Conservation (phyloP, 2,113 vertebrate species). For the Buteo buteo region DNA sequence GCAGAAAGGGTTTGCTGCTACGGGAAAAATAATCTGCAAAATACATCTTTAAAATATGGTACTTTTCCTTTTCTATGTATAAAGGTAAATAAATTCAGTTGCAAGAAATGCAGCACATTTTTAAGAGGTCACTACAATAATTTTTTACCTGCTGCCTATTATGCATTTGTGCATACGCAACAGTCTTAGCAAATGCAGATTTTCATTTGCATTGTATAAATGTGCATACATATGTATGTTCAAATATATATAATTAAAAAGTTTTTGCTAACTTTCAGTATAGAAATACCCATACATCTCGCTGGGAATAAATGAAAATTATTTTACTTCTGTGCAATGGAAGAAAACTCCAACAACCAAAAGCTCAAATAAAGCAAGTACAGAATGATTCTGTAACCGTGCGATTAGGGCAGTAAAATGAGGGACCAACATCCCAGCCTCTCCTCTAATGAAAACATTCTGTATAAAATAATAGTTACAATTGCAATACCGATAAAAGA, state of each 20-base stretch:
- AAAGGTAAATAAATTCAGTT: background rate
- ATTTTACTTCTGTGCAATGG: background rate
- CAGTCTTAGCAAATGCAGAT: background rate
- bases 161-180: background rate
- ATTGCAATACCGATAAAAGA: background rate
- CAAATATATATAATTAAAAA: background rate
- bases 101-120: background rate
- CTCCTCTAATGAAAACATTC: background rate
- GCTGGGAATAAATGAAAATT: background rate
- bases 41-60: background rate
- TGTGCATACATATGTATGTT: background rate
- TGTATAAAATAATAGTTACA: background rate
- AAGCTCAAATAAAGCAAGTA: background rate
- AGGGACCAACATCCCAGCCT: background rate
- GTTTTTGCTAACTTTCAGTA: background rate
- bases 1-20: background rate
- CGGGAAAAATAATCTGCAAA: background rate
- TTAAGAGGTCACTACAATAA: background rate
- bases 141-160: background rate
- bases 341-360: background rate
- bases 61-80: background rate
- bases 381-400: fast-evolving
- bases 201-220: background rate
- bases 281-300: background rate
- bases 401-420: background rate